Evolutionary conservation across 92 coral and sea anemone genomes (phyloP).

Genomic region (Muricea muricata): DNA sequence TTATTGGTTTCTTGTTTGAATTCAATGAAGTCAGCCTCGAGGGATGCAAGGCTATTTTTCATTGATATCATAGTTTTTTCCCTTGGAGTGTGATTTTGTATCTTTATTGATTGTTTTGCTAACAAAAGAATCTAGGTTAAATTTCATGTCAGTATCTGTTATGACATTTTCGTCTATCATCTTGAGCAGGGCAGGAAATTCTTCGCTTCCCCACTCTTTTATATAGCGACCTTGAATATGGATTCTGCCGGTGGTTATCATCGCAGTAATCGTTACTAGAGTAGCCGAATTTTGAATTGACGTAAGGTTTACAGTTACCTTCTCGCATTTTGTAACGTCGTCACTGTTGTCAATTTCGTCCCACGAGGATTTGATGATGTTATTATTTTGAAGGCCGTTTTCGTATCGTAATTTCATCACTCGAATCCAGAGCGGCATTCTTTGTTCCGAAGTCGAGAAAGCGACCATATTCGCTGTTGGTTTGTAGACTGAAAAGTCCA

Average conservation of each 20-base stretch:
- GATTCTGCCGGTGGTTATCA: background rate
- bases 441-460: slow-evolving; percentile 4
- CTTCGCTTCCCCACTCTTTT: background rate
- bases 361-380: background rate
- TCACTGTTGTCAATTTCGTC: background rate
- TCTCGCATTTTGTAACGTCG: background rate
- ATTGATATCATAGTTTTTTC: background rate
- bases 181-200: background rate
- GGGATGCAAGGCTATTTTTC: background rate
- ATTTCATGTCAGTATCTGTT: no score
- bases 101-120: background rate
- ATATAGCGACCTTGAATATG: background rate
- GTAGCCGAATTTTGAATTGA: background rate
- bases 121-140: no score
- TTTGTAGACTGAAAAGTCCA: slow-evolving; percentile 5
- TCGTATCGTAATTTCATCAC: background rate
- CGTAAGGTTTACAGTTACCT: background rate
- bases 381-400: background rate
- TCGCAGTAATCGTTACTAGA: background rate
- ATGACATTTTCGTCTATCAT: background rate
- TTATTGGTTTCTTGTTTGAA: background rate
- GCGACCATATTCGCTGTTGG: background rate
- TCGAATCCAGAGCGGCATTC: slow-evolving; percentile 1
- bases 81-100: background rate
- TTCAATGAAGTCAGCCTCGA: slow-evolving; percentile 6